Base-by-base conservation (phyloP, 2,797 vertebrate species). In the Esox lucius region DNA sequence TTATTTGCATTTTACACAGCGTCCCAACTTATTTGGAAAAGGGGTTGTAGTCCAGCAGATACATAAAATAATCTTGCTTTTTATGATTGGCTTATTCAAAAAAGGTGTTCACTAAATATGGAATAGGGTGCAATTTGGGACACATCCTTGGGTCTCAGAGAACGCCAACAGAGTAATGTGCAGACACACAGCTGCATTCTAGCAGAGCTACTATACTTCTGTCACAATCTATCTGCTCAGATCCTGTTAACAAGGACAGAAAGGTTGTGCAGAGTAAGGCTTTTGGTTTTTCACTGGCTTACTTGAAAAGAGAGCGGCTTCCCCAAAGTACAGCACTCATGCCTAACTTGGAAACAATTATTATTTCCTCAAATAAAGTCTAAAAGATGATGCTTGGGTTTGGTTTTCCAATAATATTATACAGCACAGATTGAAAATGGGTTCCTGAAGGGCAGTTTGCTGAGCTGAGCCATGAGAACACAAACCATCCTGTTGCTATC, bases 221-320 rank as follows among this genome's bases (percentile, higher is more conserved):
- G 51, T 75, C 73, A 80, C 62, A 70, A 39, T 13, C 42, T 19
- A 62, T 79, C 69, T 72, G 70, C 53, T 49, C 26, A 71, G 33
- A 31, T 74, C 33, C 11, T 13, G 22, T 42, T 70, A 67, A 72
- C 49, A 70, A 79, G 75, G 75, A 66, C 65, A 49, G 59, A 67
- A 17, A 49, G 33, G n/a, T 70, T 19, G 1, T 53, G 19, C 17
- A 19, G 16, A 17, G 17, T 49, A 70, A 62, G 49, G 49, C 49
- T 70, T 17, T 26, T 11, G 16, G 0, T 56, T 17, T 70, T 12
- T 53, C n/a, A 17, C 12, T 51, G 49, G 9, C 26, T 65, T 59
- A 31, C 49, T 16, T 46, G 24, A 15, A 72, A 35, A 72, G 5
- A 62, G 11, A 46, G 9, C n/a, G 0, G 59, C 49, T 78, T 24